Percentiles rank a stretch among this genome's conserved stretches.
Conservation (phyloP, 2,888 invertebrate species). For the Hipparchia semele region DNA sequence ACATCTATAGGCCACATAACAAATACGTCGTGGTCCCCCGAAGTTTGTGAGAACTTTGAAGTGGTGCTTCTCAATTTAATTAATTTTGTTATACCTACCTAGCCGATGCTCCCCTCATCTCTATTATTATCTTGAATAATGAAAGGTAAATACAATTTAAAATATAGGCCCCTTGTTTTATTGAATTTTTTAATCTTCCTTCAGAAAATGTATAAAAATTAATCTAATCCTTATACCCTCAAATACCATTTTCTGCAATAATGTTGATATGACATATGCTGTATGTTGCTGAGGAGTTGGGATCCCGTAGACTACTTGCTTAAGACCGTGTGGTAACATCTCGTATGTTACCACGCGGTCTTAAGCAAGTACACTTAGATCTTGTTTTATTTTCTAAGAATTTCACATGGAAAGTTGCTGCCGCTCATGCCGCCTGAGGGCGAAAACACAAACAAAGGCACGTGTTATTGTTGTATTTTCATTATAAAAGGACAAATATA, state of each 20-base stretch:
- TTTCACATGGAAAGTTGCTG: background rate
- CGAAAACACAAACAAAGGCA: constrained; percentile 45
- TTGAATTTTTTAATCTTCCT: background rate
- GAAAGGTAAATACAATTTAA: constrained; percentile 6
- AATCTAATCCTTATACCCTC: too few relatives aligned
- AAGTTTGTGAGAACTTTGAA: constrained; percentile 30
- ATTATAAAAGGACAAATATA: constrained; percentile 54
- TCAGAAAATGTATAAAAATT: too few relatives aligned
- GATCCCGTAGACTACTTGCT: too few relatives aligned
- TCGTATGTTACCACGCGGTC: too few relatives aligned
- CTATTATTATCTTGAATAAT: constrained; percentile 13
- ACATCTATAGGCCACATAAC: constrained; percentile 29
- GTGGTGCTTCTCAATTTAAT: constrained; percentile 26
- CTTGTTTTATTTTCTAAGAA: constrained; percentile 15
- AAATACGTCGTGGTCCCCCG: constrained; percentile 27
- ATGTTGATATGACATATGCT: too few relatives aligned
- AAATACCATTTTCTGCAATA: too few relatives aligned
- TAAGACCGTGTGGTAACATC: too few relatives aligned
- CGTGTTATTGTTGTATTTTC: constrained; percentile 56
- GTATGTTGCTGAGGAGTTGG: too few relatives aligned
- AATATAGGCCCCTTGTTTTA: background rate
- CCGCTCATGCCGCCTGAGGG: constrained; percentile 22
- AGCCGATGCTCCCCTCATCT: background rate
- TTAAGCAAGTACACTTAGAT: background rate
- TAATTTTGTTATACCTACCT: constrained; percentile 22